A percentile compares a stretch with the other conserved stretches of the same genome.
phyloP scores from a whole-genome alignment of 2,113 vertebrate species.

The Patagioenas fasciata region DNA sequence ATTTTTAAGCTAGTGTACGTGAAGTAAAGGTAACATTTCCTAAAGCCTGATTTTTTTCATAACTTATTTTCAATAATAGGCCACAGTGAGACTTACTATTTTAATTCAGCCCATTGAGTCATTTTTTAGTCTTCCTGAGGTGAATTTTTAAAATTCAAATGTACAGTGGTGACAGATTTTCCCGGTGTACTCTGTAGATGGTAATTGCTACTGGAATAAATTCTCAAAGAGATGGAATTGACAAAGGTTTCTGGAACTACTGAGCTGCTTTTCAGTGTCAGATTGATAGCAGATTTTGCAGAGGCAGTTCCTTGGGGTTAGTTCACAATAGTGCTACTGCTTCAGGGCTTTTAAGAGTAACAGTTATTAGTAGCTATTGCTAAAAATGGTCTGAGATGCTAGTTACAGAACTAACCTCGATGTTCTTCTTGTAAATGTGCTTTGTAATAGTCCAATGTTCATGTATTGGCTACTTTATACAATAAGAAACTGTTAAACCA shows the following conservation, averaged over 20 bases:
- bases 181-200: not conserved
- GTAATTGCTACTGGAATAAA: constrained; percentile 24
- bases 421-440: not conserved
- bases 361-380: constrained; percentile 28
- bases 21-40: not conserved
- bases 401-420: not conserved
- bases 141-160: not conserved
- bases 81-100: not conserved
- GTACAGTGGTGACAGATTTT: not conserved
- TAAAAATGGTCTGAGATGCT: not conserved
- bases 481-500: constrained; percentile 24
- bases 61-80: constrained; percentile 22
- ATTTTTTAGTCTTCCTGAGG: not conserved
- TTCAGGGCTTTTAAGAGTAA: constrained; percentile 45
- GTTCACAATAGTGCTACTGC: constrained; percentile 8
- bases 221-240: constrained; percentile 51
- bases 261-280: not conserved
- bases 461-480: not conserved
- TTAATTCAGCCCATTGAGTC: not conserved
- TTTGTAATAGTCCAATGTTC: not conserved
- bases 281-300: constrained; percentile 46
- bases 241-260: constrained; percentile 16
- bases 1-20: not conserved
- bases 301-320: constrained; percentile 1
- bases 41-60: not conserved